Conservation (phyloP, 2,888 invertebrate genomes). For the Plebejus melissa region DNA sequence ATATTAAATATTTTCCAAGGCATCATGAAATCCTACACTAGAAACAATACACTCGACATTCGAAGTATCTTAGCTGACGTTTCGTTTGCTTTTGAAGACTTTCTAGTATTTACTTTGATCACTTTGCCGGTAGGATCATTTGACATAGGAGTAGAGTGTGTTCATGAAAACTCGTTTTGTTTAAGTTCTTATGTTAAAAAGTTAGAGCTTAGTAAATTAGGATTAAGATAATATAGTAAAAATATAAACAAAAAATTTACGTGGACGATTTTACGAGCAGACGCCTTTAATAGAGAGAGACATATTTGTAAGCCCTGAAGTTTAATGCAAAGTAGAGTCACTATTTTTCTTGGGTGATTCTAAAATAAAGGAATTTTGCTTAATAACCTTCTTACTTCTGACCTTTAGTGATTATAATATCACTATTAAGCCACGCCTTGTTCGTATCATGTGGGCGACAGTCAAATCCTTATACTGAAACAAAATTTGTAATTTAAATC, state of each 20-base stretch:
- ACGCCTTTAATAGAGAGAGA: background rate
- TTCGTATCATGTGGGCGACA: background rate
- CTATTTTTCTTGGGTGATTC: background rate
- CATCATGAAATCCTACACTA: constrained; percentile 24
- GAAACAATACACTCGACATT: constrained; percentile 25
- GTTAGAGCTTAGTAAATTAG: background rate
- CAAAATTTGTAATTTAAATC: constrained; percentile 11
- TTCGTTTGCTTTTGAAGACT: background rate
- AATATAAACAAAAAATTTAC: background rate
- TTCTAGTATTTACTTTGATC: background rate
- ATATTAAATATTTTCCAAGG: constrained; percentile 29
- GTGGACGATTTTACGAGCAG: background rate
- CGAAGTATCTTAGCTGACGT: constrained; percentile 17
- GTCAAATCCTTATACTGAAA: background rate
- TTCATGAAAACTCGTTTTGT: background rate
- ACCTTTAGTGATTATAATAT: background rate
- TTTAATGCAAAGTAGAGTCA: background rate
- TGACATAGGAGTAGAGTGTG: background rate
- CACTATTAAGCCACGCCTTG: background rate
- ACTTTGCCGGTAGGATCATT: constrained; percentile 12
- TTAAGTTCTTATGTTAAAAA: too few relatives aligned
- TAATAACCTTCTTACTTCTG: background rate
- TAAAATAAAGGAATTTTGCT: background rate
- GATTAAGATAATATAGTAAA: background rate
- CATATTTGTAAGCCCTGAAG: background rate